Evolutionary conservation across 2,888 invertebrate genomes (phyloP).

Genomic region (Macropis europaea): DNA sequence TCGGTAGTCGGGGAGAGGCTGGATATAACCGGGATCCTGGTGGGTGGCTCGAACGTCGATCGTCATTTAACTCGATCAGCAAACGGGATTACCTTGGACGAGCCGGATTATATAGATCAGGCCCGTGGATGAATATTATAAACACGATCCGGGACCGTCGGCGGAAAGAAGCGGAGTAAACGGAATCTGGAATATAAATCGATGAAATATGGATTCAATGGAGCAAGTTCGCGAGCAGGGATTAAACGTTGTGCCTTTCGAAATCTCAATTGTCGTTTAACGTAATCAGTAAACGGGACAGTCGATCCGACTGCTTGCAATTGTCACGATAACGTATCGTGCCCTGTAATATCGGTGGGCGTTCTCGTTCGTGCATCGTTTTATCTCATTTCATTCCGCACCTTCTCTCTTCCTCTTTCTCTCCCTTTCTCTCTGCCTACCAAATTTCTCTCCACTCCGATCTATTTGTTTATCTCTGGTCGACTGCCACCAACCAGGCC

Average conservation of each 20-base stretch:
- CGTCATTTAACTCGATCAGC: not conserved
- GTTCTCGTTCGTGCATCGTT: slow-evolving; percentile 18
- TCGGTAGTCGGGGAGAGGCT: not conserved
- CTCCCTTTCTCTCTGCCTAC: not conserved
- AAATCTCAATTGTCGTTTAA: slow-evolving; percentile 19
- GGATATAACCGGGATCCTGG: not conserved
- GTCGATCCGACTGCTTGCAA: slow-evolving; percentile 34
- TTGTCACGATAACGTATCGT: slow-evolving; percentile 53
- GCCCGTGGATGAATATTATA: slow-evolving; percentile 6
- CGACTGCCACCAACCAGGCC: not conserved
- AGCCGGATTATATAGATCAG: not conserved
- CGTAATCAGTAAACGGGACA: slow-evolving; percentile 31
- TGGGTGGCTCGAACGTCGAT: not conserved
- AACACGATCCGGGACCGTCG: not conserved
- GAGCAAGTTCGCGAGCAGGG: not conserved
- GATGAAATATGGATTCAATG: not conserved
- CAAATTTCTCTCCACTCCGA: not conserved
- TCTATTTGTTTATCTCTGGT: slow-evolving; percentile 29
- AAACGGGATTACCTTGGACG: not conserved
- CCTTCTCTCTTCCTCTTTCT: not conserved
- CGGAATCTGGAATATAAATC: not conserved
- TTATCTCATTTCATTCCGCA: too few relatives aligned
- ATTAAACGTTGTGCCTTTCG: slow-evolving; percentile 1
- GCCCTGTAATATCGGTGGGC: slow-evolving; percentile 38
- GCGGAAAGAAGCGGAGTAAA: not conserved